Evolutionary conservation across 2,113 vertebrate genomes (phyloP).

Genomic region (Syngnathus typhle): DNA sequence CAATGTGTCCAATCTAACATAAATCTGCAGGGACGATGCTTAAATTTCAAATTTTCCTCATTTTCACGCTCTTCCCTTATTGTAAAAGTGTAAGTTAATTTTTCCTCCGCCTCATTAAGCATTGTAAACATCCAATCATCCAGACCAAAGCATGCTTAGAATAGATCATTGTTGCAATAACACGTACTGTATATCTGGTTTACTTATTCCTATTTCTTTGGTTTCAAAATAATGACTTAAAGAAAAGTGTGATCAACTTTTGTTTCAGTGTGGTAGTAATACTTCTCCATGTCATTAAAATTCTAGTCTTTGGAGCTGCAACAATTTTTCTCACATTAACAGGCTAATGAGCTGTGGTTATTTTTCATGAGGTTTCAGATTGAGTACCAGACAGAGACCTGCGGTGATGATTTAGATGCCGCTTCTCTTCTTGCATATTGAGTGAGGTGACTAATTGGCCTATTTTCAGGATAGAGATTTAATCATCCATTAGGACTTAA

Average conservation of each 20-base stretch:
- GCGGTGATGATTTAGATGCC: slow-evolving; percentile 39
- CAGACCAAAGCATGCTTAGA: neutral
- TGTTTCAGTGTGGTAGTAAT: neutral
- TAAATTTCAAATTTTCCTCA: neutral
- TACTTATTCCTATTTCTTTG: neutral
- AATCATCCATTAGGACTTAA: slow-evolving; percentile 16
- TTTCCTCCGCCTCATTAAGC: neutral
- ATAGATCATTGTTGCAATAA: neutral
- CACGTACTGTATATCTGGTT: neutral
- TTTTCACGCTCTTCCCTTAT: neutral
- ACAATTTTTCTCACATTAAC: slow-evolving; percentile 27
- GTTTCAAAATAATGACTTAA: neutral
- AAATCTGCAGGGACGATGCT: neutral
- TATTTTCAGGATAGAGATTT: slow-evolving; percentile 25
- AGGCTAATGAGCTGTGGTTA: slow-evolving; percentile 33
- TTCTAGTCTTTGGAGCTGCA: slow-evolving; percentile 24
- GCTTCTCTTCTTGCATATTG: slow-evolving; percentile 30
- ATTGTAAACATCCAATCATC: neutral
- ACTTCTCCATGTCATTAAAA: slow-evolving; percentile 35
- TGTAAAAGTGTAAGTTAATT: slow-evolving; percentile 1
- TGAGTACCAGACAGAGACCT: slow-evolving; percentile 26
- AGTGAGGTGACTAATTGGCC: slow-evolving; percentile 39
- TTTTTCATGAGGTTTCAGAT: slow-evolving; percentile 34
- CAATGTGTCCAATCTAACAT: neutral
- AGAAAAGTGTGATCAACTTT: neutral